Evolutionary conservation across 2,797 vertebrate species (phyloP).

Genomic region (Anas bernieri): DNA sequence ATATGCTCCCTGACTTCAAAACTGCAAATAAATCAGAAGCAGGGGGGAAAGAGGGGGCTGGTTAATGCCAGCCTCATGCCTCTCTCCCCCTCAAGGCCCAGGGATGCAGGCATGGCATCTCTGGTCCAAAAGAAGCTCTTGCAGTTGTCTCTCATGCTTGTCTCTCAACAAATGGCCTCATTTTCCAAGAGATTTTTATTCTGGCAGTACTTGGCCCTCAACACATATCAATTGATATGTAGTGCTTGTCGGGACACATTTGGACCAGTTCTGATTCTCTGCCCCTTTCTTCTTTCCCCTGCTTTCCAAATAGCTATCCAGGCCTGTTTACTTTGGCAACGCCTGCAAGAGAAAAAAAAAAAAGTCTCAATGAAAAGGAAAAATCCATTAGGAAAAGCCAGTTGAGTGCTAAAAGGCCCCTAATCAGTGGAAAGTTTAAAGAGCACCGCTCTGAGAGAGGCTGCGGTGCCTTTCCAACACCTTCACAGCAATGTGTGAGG

Average conservation of each 20-base stretch:
- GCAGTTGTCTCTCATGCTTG: not conserved
- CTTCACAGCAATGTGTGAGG: slow-evolving; percentile 65
- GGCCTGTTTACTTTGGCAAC: slow-evolving; percentile 61
- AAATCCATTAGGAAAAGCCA: slow-evolving; percentile 73
- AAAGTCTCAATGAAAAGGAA: slow-evolving; percentile 53
- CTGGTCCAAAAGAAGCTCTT: slow-evolving; percentile 5
- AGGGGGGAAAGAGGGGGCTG: not conserved
- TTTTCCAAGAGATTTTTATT: not conserved
- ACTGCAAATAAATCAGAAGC: not conserved
- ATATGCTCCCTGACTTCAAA: not conserved
- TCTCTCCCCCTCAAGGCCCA: not conserved
- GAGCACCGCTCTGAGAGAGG: slow-evolving; percentile 46
- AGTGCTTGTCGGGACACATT: slow-evolving; percentile 39
- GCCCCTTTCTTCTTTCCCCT: slow-evolving; percentile 34
- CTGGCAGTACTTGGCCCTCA: slow-evolving; percentile 22
- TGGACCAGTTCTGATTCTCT: slow-evolving; percentile 14
- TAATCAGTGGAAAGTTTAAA: slow-evolving; percentile 74
- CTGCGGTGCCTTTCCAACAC: slow-evolving; percentile 67
- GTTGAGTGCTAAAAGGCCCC: slow-evolving; percentile 73
- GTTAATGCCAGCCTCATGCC: not conserved
- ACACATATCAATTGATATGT: not conserved
- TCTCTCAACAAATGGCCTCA: not conserved
- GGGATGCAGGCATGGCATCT: not conserved
- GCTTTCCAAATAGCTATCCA: slow-evolving; percentile 52
- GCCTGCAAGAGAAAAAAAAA: not conserved